Evolutionary conservation across 2,888 invertebrate species (phyloP).

Genomic region (Frankliniella fusca): DNA sequence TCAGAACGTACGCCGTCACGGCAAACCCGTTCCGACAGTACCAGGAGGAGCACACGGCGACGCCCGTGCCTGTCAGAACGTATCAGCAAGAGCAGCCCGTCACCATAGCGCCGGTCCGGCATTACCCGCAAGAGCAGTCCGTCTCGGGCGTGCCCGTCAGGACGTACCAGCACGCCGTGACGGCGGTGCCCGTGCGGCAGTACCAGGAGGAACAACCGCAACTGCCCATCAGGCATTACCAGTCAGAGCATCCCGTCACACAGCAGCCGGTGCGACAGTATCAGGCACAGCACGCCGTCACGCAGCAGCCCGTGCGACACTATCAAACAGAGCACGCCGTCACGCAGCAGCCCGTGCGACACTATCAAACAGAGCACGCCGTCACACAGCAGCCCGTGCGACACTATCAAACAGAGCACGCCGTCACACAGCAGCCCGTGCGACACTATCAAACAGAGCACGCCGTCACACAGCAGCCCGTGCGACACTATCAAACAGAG

Average conservation of each 20-base stretch:
- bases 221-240: background rate
- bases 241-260: background rate
- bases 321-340: background rate
- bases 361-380: too few species aligned
- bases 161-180: background rate
- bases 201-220: background rate
- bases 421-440: too few species aligned
- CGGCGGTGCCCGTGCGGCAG: background rate
- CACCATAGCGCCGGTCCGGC: background rate
- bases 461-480: too few species aligned
- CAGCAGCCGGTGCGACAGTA: background rate
- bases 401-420: too few species aligned
- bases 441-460: too few species aligned
- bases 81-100: background rate
- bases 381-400: too few species aligned
- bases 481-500: too few species aligned
- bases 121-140: background rate
- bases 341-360: background rate
- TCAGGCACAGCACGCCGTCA: background rate
- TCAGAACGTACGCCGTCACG: background rate
- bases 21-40: background rate
- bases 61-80: background rate
- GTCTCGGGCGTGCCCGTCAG: background rate
- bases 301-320: background rate
- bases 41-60: slow-evolving; percentile 3